phyloP scores from a whole-genome alignment of 2,888 invertebrate genomes.

The Cabera pusaria region DNA sequence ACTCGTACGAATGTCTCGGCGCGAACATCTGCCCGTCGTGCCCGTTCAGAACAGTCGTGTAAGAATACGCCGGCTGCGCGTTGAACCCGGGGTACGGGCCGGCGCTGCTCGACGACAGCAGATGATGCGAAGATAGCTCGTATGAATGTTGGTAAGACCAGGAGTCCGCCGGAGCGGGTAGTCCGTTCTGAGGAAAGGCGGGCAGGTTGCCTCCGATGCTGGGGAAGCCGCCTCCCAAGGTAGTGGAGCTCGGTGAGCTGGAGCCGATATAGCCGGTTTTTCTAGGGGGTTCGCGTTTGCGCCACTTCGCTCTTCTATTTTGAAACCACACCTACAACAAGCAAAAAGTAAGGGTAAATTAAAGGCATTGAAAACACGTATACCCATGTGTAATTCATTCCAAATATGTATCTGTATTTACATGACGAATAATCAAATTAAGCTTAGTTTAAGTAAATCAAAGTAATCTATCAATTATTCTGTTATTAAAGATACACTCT shows the following conservation, averaged over 20 bases:
- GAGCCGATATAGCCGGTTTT: constrained; percentile 92
- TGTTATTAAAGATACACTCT: too few relatives aligned
- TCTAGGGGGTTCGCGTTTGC: constrained; percentile 95
- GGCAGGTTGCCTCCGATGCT: constrained; percentile 72
- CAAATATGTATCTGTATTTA: too few relatives aligned
- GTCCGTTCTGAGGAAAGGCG: constrained; percentile 84
- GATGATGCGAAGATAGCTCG: constrained; percentile 89
- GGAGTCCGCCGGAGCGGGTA: constrained; percentile 88
- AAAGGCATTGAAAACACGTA: too few relatives aligned
- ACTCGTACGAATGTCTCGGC: constrained; percentile 84
- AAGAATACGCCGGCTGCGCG: constrained; percentile 83
- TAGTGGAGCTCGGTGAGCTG: constrained; percentile 86
- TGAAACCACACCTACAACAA: constrained; percentile 89
- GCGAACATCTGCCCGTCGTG: constrained; percentile 90
- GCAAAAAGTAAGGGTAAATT: background rate
- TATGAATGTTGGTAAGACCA: constrained; percentile 92
- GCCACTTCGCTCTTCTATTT: constrained; percentile 96
- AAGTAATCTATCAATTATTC: too few relatives aligned
- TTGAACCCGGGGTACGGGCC: constrained; percentile 86
- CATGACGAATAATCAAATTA: too few relatives aligned
- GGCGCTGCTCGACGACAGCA: constrained; percentile 86
- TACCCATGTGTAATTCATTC: too few relatives aligned
- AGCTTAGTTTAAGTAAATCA: too few relatives aligned
- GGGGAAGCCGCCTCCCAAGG: constrained; percentile 85
- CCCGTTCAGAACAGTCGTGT: constrained; percentile 87